A percentile compares a stretch with the other conserved stretches of the same genome.
Conservation (phyloP, 2,113 vertebrate genomes). For the Ibidorhyncha struthersii region DNA sequence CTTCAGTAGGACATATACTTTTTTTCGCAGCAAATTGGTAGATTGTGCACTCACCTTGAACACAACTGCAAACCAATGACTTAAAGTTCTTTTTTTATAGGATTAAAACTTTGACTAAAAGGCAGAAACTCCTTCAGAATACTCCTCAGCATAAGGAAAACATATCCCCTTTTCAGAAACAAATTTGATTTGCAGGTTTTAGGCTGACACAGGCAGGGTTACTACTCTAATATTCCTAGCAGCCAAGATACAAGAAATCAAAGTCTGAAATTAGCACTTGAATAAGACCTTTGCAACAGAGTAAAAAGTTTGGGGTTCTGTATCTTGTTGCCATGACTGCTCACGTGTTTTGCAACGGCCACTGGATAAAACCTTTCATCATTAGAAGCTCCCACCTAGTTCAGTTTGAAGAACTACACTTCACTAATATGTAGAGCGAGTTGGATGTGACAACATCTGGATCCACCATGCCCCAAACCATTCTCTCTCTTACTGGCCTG, state of each 20-base stretch:
- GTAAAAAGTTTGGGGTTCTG: background rate
- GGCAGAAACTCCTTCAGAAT: background rate
- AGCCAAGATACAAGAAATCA: background rate
- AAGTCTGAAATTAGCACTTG: background rate
- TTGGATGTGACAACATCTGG: background rate
- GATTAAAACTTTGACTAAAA: background rate
- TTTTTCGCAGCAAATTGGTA: background rate
- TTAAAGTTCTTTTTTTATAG: background rate
- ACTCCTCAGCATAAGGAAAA: background rate
- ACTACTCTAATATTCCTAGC: background rate
- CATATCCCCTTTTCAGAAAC: background rate
- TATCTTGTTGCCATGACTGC: background rate
- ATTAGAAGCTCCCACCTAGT: background rate
- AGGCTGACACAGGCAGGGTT: background rate
- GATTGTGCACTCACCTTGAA: background rate
- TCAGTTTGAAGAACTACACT: background rate
- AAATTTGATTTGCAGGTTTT: background rate
- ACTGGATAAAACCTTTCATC: background rate
- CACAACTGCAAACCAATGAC: background rate
- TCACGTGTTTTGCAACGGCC: background rate
- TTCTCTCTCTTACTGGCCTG: background rate
- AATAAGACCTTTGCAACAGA: background rate
- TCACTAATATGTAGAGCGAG: background rate
- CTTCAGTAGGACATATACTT: background rate
- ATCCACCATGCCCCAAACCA: background rate